A percentile compares a stretch with the other conserved stretches of the same genome.
Conservation (phyloP, 1,140 invertebrate species). For the Monomorium pharaonis region DNA sequence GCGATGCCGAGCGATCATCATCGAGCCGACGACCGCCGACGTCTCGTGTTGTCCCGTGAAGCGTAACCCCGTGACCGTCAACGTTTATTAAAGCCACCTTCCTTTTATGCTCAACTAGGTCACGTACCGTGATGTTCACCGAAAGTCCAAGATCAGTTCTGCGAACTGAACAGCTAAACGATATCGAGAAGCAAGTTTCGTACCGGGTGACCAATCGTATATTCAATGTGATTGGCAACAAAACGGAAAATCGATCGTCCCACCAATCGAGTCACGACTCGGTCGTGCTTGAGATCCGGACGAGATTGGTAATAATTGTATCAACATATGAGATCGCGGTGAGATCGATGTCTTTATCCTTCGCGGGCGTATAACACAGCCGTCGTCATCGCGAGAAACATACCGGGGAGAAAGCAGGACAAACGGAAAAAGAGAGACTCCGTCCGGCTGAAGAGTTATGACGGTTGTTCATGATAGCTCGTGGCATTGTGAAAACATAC, state of each 20-base stretch:
- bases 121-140: neutral
- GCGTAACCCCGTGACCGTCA: constrained; percentile 47
- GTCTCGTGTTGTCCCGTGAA: constrained; percentile 34
- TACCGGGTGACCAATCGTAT: neutral
- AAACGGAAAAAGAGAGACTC: constrained; percentile 29
- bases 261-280: neutral
- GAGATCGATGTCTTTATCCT: constrained; percentile 64
- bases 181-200: neutral
- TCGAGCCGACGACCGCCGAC: neutral
- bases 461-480: neutral
- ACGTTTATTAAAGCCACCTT: constrained; percentile 53
- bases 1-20: constrained; percentile 52
- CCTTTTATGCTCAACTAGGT: neutral
- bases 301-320: constrained; percentile 65
- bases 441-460: constrained; percentile 4
- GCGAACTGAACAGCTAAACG: neutral
- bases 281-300: neutral
- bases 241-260: constrained; percentile 16
- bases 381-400: neutral
- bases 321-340: constrained; percentile 40
- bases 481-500: neutral
- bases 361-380: constrained; percentile 21
- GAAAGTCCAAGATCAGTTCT: neutral
- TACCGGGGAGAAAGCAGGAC: constrained; percentile 53
- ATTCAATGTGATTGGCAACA: neutral